Base-by-base conservation (phyloP, 2,113 vertebrate species). In the Cyprinodon variegatus region DNA sequence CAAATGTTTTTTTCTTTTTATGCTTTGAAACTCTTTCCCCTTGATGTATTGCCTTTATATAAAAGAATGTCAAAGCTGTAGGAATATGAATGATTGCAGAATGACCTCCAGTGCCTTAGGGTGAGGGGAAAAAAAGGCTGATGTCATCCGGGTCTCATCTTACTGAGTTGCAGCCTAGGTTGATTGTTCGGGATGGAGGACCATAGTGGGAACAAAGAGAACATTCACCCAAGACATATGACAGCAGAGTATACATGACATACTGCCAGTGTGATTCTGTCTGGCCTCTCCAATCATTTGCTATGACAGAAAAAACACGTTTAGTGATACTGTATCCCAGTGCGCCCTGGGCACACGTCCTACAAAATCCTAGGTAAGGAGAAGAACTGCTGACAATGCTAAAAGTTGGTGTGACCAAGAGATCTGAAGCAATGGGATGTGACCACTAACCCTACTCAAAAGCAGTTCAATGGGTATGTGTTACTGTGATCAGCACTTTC, bases 1-100 rank as follows among this genome's bases (percentile, higher is more conserved):
- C 72, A 88, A 88, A 83, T 87, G 86, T 89, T 86, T 48, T 62
- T 65, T 60, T 74, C 86, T 89, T 86, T 48, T 62, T 65, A 61
- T 74, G 75, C 85, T 78, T 82, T 59, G 50, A 90, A 81, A 86
- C 89, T 86, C 65, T 77, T 83, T 86, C 79, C 50, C 76, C 75
- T 83, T 94, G 92, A 95, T 94, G 85, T 87, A 95, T 94, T 92
- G 89, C 94, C 90, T 94, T 92, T 93, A 93, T 94, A 93, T 90
- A 93, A 85, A 85, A 91, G 92, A 62, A 82, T 94, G 94, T 93
- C 94, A 94, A 91, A 93, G 70, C 81, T 57, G 75, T 81, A 79
- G 72, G 81, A 88, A 89, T 72, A 88, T 95, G 94, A 95, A 89
- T 87, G 88, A 95, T 95, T 93, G 93, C 90, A 78, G 86, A 72